phyloP scores from a whole-genome alignment of 1,140 invertebrate species.

The Drosophila dunni region DNA sequence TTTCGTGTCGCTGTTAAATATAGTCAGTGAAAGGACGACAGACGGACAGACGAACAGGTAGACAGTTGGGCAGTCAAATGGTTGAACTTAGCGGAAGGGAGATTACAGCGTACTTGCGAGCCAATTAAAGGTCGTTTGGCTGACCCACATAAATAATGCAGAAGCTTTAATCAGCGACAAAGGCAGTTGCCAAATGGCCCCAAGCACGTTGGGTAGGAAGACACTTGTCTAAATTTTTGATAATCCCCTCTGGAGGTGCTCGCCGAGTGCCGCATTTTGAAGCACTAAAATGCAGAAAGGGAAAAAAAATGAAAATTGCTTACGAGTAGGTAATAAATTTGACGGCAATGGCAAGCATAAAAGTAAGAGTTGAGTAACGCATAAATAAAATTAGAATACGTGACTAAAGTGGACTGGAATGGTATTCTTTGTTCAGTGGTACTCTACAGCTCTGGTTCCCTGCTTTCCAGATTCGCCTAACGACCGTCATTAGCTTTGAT shows the following conservation, averaged over 20 bases:
- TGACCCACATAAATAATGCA: conserved; percentile 82
- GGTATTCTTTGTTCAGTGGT: not conserved
- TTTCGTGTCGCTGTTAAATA: conserved; percentile 55
- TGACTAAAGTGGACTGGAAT: conserved; percentile 22
- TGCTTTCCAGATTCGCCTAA: conserved; percentile 18
- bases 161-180: conserved; percentile 77
- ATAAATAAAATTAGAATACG: conserved; percentile 62
- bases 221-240: conserved; percentile 65
- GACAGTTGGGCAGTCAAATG: conserved; percentile 9
- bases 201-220: conserved; percentile 36
- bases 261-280: conserved; percentile 25
- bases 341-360: conserved; percentile 5
- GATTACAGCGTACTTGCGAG: conserved; percentile 63
- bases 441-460: no score
- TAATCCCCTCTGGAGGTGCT: conserved; percentile 55
- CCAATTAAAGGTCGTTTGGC: conserved; percentile 78
- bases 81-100: not conserved
- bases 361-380: conserved; percentile 16
- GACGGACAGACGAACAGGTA: no score
- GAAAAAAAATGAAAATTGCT: conserved; percentile 11
- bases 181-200: conserved; percentile 71
- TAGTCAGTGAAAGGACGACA: conserved; percentile 34
- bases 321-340: conserved; percentile 21
- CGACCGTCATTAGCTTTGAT: conserved; percentile 53
- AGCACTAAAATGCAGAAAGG: conserved; percentile 22